Conservation (phyloP, 2,113 vertebrate species). For the Sorex fumeus region DNA sequence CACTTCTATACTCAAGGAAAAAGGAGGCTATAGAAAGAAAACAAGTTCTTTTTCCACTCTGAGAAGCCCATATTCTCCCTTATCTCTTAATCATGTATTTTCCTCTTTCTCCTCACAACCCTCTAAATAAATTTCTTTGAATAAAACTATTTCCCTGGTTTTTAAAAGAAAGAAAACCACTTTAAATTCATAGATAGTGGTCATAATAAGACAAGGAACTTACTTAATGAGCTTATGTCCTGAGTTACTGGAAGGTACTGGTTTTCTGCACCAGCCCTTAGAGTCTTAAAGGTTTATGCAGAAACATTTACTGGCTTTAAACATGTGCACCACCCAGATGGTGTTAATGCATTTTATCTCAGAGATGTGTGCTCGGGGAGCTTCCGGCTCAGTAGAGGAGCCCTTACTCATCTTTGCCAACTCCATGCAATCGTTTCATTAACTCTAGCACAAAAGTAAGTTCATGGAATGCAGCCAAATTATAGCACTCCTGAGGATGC, state of each 20-base stretch:
- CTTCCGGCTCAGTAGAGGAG: neutral
- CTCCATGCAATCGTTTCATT: conserved; percentile 19
- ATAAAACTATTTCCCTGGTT: too few species aligned
- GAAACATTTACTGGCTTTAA: neutral
- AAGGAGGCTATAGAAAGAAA: too few species aligned
- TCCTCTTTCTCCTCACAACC: too few species aligned
- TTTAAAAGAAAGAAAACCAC: neutral
- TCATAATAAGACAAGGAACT: neutral
- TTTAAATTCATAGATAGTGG: neutral
- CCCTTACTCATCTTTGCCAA: neutral
- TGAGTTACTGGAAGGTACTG: neutral
- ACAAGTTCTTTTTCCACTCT: too few species aligned
- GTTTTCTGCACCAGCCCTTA: neutral
- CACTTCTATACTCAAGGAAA: too few species aligned
- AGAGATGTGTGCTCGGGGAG: neutral
- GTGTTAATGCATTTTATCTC: neutral
- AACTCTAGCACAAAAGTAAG: conserved; percentile 16
- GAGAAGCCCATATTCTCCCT: too few species aligned
- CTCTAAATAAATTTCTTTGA: too few species aligned
- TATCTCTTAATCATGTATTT: too few species aligned
- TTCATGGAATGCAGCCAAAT: conserved; percentile 24
- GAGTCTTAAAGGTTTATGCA: neutral
- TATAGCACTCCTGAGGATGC: neutral
- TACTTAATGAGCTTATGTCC: neutral
- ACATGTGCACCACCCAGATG: neutral